Evolutionary conservation across 1,140 invertebrate genomes (phyloP).

Genomic region (Drosophila yakuba): DNA sequence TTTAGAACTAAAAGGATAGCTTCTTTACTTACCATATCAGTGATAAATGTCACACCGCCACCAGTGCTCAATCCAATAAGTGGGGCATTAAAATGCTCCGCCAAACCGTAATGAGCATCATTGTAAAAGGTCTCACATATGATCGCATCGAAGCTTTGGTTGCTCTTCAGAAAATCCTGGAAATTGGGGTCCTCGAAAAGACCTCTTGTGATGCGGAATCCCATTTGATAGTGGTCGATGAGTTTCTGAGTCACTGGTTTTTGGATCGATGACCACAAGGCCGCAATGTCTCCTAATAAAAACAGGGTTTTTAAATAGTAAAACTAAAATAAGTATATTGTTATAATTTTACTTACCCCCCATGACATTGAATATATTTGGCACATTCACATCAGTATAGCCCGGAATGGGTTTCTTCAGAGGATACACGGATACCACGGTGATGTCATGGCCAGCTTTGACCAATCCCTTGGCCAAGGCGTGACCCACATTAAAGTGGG

Average conservation of each 20-base stretch:
- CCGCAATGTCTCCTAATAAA: conserved; percentile 32
- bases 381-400: conserved; percentile 84
- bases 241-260: conserved; percentile 27
- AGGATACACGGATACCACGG: conserved; percentile 85
- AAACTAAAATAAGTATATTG: background rate
- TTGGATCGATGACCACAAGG: conserved; percentile 40
- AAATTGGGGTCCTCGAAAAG: conserved; percentile 44
- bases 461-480: conserved; percentile 86
- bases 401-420: conserved; percentile 84
- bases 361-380: conserved; percentile 38
- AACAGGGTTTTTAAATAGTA: background rate
- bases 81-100: conserved; percentile 75
- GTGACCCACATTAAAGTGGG: conserved; percentile 86
- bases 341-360: conserved; percentile 11
- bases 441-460: conserved; percentile 86
- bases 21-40: conserved; percentile 73
- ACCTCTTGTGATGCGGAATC: conserved; percentile 37
- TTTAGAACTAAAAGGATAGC: too few species aligned
- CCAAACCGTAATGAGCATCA: conserved; percentile 75
- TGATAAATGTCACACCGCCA: conserved; percentile 68
- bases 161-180: conserved; percentile 29
- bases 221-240: conserved; percentile 53
- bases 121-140: conserved; percentile 77
- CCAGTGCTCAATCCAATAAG: conserved; percentile 75
- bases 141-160: conserved; percentile 69